These are phyloP conservation scores for Drosophila nigricruria DNA, from an alignment of 2,888 invertebrate species.

Conservation along the genomic window DNA sequence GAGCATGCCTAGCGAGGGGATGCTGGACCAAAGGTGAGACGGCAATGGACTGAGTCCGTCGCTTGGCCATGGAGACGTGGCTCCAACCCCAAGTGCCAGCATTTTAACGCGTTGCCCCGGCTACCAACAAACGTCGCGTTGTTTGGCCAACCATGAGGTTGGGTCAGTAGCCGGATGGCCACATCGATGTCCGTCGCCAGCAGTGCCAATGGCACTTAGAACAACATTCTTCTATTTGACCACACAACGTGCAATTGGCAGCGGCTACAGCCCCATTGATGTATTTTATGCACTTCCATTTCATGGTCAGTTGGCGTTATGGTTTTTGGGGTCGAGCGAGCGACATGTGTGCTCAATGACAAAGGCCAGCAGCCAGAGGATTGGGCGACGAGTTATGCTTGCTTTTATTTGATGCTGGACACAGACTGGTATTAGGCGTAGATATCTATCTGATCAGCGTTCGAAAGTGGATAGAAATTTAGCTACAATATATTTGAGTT, in stretches of 20 bases:
- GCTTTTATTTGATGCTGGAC: constrained; percentile 8
- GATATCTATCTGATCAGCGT: constrained; percentile 2
- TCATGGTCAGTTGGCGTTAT: constrained; percentile 79
- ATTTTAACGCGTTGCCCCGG: constrained; percentile 31
- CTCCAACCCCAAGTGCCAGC: not conserved
- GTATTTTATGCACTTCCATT: constrained; percentile 79
- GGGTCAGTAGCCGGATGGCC: constrained; percentile 12
- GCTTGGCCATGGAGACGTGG: constrained; percentile 5
- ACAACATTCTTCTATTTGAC: constrained; percentile 65
- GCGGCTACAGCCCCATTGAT: constrained; percentile 59
- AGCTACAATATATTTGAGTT: constrained; percentile 3
- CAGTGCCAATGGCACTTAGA: constrained; percentile 32
- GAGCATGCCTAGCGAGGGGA: constrained; percentile 15
- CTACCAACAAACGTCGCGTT: constrained; percentile 32
- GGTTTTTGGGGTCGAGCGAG: constrained; percentile 46
- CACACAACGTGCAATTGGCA: constrained; percentile 77
- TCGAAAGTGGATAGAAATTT: not conserved
- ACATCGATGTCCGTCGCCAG: constrained; percentile 24
- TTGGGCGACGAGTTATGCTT: not conserved
- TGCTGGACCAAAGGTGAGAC: constrained; percentile 21
- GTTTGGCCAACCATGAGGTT: constrained; percentile 15
- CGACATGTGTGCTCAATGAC: constrained; percentile 68
- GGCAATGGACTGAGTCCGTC: constrained; percentile 13
- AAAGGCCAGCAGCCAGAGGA: constrained; percentile 7
- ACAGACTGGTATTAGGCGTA: not conserved